Conservation (phyloP, 2,113 vertebrate genomes). For the Anolis carolinensis region DNA sequence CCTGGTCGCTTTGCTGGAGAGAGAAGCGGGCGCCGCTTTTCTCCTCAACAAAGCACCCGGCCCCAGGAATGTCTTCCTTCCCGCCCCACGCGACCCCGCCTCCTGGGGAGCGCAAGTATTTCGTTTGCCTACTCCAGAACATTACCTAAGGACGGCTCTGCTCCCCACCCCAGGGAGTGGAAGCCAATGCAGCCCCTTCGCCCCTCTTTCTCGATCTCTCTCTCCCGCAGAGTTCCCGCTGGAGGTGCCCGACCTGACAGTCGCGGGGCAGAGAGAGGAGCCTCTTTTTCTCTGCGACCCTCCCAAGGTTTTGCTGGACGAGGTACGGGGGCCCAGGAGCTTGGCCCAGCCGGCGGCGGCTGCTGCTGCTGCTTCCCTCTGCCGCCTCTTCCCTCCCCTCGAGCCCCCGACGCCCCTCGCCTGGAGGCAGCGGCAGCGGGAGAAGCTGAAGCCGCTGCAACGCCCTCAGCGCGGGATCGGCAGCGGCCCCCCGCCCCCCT, state of each 20-base stretch:
- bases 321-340: background rate
- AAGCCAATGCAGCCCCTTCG: background rate
- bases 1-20: no score
- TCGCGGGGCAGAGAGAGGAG: slow-evolving; percentile 52
- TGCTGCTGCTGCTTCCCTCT: background rate
- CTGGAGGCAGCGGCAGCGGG: background rate
- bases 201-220: slow-evolving; percentile 13
- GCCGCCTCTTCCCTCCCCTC: background rate
- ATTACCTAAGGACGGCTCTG: no score
- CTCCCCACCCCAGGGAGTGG: no score
- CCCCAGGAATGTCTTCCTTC: no score
- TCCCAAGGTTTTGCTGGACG: background rate
- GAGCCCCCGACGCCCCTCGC: slow-evolving; percentile 6
- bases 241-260: background rate
- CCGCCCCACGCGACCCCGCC: no score
- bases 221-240: slow-evolving; percentile 7
- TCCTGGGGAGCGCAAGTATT: no score
- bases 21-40: no score
- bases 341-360: background rate
- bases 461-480: fast-evolving
- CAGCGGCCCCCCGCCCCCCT: background rate
- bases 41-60: no score
- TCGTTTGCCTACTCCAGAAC: no score
- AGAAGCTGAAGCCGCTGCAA: background rate
- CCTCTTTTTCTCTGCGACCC: slow-evolving; percentile 52